Conservation (phyloP, 2,888 invertebrate species). For the Eremobia ochroleuca region DNA sequence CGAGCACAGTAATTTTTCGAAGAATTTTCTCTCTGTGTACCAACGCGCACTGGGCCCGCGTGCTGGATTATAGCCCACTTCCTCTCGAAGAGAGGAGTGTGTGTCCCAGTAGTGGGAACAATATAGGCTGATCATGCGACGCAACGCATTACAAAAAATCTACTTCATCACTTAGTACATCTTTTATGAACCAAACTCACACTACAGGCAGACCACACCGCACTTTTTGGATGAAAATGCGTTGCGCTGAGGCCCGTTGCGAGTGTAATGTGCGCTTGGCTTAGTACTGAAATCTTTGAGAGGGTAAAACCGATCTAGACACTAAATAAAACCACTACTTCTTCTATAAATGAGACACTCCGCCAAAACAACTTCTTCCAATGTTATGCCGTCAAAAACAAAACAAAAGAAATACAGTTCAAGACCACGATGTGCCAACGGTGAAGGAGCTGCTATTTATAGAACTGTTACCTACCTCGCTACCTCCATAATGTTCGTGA, state of each 20-base stretch:
- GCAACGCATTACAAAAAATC: not conserved
- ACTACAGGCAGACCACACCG: not conserved
- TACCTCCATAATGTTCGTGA: conserved; percentile 69
- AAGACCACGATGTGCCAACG: conserved; percentile 25
- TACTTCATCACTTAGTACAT: not conserved
- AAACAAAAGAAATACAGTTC: not conserved
- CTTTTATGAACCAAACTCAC: not conserved
- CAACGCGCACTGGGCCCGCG: not conserved
- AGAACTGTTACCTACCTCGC: conserved; percentile 75
- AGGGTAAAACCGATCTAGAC: not conserved
- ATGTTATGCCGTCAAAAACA: not conserved
- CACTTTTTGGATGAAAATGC: not conserved
- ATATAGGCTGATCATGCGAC: not conserved
- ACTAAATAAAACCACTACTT: not conserved
- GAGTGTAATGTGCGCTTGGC: not conserved
- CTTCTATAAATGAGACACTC: not conserved
- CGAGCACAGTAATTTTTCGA: no score
- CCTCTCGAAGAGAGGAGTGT: not conserved
- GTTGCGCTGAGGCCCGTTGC: not conserved
- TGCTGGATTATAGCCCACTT: not conserved
- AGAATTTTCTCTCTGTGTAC: no score
- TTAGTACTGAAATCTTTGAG: not conserved
- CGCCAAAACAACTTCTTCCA: not conserved
- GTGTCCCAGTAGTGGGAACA: not conserved
- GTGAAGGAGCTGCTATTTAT: conserved; percentile 54